A percentile compares a stretch with the other conserved stretches of the same genome.
These are phyloP conservation scores for Stenchaetothrips biformis DNA, from an alignment of 2,888 invertebrate species.

Conservation along the genomic window DNA sequence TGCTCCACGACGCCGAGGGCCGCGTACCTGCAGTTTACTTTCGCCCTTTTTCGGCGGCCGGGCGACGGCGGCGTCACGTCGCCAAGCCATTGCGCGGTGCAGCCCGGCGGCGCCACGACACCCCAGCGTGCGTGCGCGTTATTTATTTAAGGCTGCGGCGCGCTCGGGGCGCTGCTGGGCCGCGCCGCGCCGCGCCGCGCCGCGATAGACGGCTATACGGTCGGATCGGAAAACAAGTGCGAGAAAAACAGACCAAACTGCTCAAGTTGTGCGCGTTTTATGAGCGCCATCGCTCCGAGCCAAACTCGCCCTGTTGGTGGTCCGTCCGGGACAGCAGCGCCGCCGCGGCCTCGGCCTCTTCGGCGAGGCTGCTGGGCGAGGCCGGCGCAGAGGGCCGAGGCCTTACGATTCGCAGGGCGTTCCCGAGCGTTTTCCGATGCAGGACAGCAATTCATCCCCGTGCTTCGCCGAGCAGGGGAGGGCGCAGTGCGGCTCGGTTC, in stretches of 20 bases:
- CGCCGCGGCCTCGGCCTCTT: not conserved
- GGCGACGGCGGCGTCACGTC: not conserved
- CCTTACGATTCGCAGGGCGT: constrained; percentile 15
- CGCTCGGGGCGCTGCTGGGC: not conserved
- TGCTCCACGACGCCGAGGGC: not conserved
- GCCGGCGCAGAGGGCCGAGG: not conserved
- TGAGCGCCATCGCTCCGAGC: constrained; percentile 1
- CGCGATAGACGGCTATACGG: constrained; percentile 13
- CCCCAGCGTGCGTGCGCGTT: not conserved
- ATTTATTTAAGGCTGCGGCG: constrained; percentile 1
- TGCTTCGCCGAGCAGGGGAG: not conserved
- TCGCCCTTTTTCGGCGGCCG: not conserved
- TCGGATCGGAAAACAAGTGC: constrained; percentile 4
- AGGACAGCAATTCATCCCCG: constrained; percentile 10
- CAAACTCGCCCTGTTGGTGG: not conserved
- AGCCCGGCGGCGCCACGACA: not conserved
- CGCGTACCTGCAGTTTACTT: not conserved
- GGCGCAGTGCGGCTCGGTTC: not conserved
- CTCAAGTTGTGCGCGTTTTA: constrained; percentile 24
- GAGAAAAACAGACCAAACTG: constrained; percentile 20
- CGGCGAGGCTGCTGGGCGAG: not conserved
- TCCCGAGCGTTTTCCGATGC: constrained; percentile 8
- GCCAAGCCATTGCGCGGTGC: constrained; percentile 4
- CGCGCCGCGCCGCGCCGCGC: not conserved
- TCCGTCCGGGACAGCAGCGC: not conserved